Evolutionary conservation across 2,888 invertebrate species (phyloP).

Genomic region (Monoplex corrugatus): DNA sequence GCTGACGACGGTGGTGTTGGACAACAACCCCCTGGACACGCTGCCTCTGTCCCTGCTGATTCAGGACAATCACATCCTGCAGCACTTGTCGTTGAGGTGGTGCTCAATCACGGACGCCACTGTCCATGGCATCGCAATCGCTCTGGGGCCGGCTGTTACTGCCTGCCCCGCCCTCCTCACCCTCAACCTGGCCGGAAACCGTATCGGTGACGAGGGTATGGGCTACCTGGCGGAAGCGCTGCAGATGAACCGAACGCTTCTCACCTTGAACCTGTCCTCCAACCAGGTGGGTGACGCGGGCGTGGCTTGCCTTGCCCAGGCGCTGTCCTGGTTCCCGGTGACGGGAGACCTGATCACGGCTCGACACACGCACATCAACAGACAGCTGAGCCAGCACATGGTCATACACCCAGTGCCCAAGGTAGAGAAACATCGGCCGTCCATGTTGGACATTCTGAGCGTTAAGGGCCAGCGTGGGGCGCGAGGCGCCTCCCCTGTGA

Average conservation of each 20-base stretch:
- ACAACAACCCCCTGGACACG: background rate
- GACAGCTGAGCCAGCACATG: background rate
- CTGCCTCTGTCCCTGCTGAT: background rate
- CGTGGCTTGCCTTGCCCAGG: background rate
- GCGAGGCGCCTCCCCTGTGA: background rate
- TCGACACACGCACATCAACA: background rate
- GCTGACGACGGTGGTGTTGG: background rate
- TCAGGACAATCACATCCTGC: background rate
- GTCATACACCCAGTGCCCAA: background rate
- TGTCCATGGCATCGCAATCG: background rate
- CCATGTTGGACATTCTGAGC: background rate
- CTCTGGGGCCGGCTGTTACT: background rate
- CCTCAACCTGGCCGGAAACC: background rate
- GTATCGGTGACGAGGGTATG: background rate
- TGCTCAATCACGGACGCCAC: background rate
- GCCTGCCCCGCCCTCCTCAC: background rate
- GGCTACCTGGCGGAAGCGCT: background rate
- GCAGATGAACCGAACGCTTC: background rate
- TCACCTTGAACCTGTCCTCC: background rate
- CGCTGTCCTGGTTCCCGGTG: background rate
- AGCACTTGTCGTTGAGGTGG: constrained; percentile 2
- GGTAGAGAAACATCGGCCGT: background rate
- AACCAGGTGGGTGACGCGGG: background rate
- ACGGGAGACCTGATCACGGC: background rate
- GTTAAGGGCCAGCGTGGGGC: background rate